Evolutionary conservation across 2,113 vertebrate genomes (phyloP).

Genomic region (Urocitellus parryii): DNA sequence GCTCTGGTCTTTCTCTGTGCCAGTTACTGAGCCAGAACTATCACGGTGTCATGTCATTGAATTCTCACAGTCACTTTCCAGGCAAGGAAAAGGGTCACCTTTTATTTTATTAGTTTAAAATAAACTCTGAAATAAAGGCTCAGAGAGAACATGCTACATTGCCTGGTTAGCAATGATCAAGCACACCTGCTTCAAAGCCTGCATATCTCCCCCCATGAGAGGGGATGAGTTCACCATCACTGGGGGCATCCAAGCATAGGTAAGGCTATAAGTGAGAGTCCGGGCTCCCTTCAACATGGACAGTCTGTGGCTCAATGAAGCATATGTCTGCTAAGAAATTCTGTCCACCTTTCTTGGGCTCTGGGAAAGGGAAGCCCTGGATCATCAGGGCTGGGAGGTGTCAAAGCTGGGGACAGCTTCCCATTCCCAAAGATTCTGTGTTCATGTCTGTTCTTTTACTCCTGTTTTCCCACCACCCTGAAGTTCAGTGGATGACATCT

Average conservation of each 20-base stretch:
- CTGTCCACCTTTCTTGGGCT: not conserved
- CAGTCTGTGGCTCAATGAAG: not conserved
- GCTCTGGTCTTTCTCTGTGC: not conserved
- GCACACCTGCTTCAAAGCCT: not conserved
- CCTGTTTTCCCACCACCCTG: not conserved
- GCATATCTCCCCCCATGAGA: not conserved
- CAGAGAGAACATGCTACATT: not conserved
- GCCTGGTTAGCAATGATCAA: not conserved
- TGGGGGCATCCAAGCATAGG: constrained; percentile 21
- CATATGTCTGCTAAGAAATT: not conserved
- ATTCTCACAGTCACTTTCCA: not conserved
- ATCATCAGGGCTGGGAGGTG: not conserved
- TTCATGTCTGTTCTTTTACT: not conserved
- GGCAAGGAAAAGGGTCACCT: not conserved
- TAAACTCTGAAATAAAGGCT: not conserved
- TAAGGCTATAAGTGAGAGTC: not conserved
- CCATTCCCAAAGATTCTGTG: not conserved
- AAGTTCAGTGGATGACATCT: not conserved
- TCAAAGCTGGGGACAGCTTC: not conserved
- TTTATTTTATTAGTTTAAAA: not conserved
- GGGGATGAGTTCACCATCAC: not conserved
- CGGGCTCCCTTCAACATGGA: not conserved
- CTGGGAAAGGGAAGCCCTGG: not conserved
- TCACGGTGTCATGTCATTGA: not conserved
- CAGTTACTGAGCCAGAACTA: not conserved